A percentile compares a stretch with the other conserved stretches of the same genome.
Conservation (phyloP, 2,888 invertebrate genomes). For the Ephialtes manifestator region DNA sequence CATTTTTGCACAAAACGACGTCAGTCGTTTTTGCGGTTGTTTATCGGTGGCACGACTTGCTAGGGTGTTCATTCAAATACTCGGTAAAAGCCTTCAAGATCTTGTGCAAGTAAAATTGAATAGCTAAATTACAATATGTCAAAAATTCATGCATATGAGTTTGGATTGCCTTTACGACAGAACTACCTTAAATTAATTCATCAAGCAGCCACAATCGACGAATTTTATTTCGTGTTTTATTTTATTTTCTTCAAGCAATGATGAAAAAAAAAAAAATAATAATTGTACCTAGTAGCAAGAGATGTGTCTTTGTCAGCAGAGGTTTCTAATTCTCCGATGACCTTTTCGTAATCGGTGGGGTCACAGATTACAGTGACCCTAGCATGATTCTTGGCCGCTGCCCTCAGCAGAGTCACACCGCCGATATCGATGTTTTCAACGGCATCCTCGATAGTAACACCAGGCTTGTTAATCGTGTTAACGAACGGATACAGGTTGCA, state of each 20-base stretch:
- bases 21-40: too few species aligned
- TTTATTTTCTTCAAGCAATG: not conserved
- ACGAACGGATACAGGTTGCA: slow-evolving; percentile 99
- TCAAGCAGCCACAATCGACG: too few species aligned
- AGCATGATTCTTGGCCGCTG: slow-evolving; percentile 98
- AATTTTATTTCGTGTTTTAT: too few species aligned
- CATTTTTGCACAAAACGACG: too few species aligned
- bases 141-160: too few species aligned
- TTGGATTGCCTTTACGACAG: too few species aligned
- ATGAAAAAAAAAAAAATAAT: not conserved
- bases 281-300: slow-evolving; percentile 89
- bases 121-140: too few species aligned
- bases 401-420: slow-evolving; percentile 97
- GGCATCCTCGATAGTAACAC: slow-evolving; percentile 94
- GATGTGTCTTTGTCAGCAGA: slow-evolving; percentile 90
- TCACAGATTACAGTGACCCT: slow-evolving; percentile 98
- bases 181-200: not conserved
- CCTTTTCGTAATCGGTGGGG: slow-evolving; percentile 93
- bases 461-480: slow-evolving; percentile 93
- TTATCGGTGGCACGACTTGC: too few species aligned
- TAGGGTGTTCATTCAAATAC: too few species aligned
- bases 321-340: slow-evolving; percentile 91
- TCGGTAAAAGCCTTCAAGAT: too few species aligned
- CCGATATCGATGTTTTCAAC: slow-evolving; percentile 99
- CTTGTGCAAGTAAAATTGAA: too few species aligned